A percentile compares a stretch with the other conserved stretches of the same genome.
These are phyloP conservation scores for Epinotia bilunana DNA, from an alignment of 2,888 invertebrate genomes.

Conservation along the genomic window DNA sequence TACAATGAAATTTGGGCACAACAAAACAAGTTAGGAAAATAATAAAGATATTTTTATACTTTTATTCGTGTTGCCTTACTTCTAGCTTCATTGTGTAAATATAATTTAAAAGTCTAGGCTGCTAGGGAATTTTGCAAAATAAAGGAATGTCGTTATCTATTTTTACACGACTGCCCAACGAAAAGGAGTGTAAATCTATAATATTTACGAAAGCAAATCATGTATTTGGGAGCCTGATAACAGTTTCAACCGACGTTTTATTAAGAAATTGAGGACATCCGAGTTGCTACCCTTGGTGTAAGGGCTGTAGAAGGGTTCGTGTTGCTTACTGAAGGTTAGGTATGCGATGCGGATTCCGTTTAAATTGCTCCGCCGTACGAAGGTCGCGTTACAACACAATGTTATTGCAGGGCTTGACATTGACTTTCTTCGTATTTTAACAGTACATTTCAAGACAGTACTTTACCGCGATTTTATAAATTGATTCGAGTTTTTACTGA, in stretches of 20 bases:
- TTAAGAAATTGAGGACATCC: conserved; percentile 25
- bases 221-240: not conserved
- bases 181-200: too few relatives aligned
- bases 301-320: conserved; percentile 35
- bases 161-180: too few relatives aligned
- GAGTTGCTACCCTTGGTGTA: conserved; percentile 13
- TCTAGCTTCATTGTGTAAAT: not conserved
- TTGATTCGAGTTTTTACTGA: not conserved
- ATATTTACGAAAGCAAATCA: conserved; percentile 1
- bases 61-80: not conserved
- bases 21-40: conserved; percentile 14
- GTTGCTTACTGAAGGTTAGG: conserved; percentile 40
- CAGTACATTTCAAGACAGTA: not conserved
- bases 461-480: not conserved
- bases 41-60: not conserved
- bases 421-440: conserved; percentile 6
- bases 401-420: conserved; percentile 16
- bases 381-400: conserved; percentile 29
- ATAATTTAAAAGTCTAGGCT: too few relatives aligned
- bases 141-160: not conserved
- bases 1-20: conserved; percentile 8
- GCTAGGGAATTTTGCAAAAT: too few relatives aligned
- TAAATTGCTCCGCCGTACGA: conserved; percentile 30
- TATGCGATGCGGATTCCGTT: conserved; percentile 33
- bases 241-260: conserved; percentile 6